A percentile compares a stretch with the other conserved stretches of the same genome.
Conservation (phyloP, 92 coral and sea anemone genomes). For the Nematostella vectensis region DNA sequence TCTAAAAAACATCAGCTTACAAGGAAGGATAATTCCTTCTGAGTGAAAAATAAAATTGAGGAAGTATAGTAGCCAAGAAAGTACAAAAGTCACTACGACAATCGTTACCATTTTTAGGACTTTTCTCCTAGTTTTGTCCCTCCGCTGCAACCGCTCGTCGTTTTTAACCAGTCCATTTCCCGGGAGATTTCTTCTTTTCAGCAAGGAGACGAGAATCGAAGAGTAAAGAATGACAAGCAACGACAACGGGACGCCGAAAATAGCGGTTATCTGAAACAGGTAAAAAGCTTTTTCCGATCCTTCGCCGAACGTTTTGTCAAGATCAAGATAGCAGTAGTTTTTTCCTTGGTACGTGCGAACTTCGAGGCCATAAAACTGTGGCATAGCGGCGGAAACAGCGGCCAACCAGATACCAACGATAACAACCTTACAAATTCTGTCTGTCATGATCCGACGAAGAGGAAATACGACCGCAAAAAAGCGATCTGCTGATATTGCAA, state of each 20-base stretch:
- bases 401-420: conserved; percentile 43
- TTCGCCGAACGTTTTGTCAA: conserved; percentile 46
- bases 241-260: conserved; percentile 53
- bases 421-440: conserved; percentile 18
- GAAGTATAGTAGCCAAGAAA: conserved; percentile 67
- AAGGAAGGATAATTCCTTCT: conserved; percentile 40
- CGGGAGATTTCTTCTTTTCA: conserved; percentile 34
- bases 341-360: conserved; percentile 11
- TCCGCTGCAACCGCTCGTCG: conserved; percentile 7
- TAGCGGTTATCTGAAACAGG: conserved; percentile 30
- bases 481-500: conserved; percentile 54
- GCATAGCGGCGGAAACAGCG: conserved; percentile 39
- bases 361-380: conserved; percentile 44
- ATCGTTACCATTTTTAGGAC: conserved; percentile 50
- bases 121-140: conserved; percentile 25
- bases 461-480: conserved; percentile 64
- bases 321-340: conserved; percentile 28
- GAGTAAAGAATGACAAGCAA: conserved; percentile 47
- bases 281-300: conserved; percentile 59
- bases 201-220: conserved; percentile 31
- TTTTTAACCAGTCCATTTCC: conserved; percentile 9
- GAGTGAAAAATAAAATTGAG: conserved; percentile 46
- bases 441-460: conserved; percentile 40
- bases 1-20: conserved; percentile 39
- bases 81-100: conserved; percentile 51